These are phyloP conservation scores for Thera obeliscata DNA, from an alignment of 2,888 invertebrate species.

Conservation along the genomic window DNA sequence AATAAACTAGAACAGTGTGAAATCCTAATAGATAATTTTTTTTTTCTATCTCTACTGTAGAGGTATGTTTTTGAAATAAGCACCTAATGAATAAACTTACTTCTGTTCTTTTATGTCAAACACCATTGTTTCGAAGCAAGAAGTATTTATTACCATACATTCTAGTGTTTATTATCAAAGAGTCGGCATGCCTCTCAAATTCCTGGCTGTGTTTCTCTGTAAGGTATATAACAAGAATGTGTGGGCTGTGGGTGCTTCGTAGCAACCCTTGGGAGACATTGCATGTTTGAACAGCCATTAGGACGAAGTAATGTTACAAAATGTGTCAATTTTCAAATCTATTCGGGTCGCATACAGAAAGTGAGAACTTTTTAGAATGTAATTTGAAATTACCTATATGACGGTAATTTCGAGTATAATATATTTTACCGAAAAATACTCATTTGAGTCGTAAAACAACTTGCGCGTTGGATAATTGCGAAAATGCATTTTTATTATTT, in stretches of 20 bases:
- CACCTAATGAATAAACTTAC: too few species aligned
- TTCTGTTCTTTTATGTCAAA: not conserved
- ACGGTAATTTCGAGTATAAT: not conserved
- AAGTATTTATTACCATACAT: not conserved
- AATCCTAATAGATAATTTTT: too few species aligned
- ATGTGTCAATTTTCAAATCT: constrained; percentile 32
- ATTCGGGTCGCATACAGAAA: constrained; percentile 9
- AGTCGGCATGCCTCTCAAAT: constrained; percentile 49
- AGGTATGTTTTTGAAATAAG: not conserved
- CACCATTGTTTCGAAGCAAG: not conserved
- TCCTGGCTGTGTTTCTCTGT: constrained; percentile 40
- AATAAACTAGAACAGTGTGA: too few species aligned
- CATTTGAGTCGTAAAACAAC: constrained; percentile 1
- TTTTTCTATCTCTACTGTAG: too few species aligned
- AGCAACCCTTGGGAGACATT: constrained; percentile 41
- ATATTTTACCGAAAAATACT: not conserved
- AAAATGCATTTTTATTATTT: not conserved
- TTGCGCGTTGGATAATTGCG: not conserved
- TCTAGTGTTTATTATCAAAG: constrained; percentile 32
- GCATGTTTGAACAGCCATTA: constrained; percentile 47
- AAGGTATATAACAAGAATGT: constrained; percentile 50
- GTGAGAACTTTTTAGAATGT: not conserved
- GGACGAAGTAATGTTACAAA: constrained; percentile 29
- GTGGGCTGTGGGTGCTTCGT: constrained; percentile 47
- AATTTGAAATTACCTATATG: not conserved